phyloP scores from a whole-genome alignment of 1,140 invertebrate genomes.

The Triops longicaudatus region DNA sequence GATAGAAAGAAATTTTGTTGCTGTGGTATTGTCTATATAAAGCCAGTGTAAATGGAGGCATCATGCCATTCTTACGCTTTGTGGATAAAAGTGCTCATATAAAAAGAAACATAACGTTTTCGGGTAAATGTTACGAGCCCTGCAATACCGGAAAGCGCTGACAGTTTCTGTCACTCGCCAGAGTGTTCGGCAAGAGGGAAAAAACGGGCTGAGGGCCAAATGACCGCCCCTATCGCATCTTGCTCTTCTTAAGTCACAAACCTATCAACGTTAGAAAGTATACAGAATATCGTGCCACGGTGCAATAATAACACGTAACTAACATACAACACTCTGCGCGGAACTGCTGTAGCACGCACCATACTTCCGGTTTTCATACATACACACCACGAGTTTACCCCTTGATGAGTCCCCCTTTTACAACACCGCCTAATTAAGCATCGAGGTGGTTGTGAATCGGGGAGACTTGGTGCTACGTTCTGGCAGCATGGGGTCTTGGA shows the following conservation, averaged over 20 bases:
- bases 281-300: not conserved
- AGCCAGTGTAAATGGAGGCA: too few species aligned
- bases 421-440: constrained; percentile 7
- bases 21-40: too few species aligned
- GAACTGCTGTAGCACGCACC: not conserved
- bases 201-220: constrained; percentile 5
- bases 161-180: constrained; percentile 2
- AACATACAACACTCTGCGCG: not conserved
- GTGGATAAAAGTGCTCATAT: too few species aligned
- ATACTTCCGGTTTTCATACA: not conserved
- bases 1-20: too few species aligned
- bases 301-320: not conserved
- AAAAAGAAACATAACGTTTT: not conserved
- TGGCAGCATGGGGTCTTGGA: not conserved
- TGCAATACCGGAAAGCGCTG: not conserved
- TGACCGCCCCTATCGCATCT: not conserved
- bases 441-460: not conserved
- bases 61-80: too few species aligned
- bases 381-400: not conserved
- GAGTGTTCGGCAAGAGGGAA: constrained; percentile 1
- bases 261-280: not conserved
- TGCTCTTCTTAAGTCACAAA: not conserved
- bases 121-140: not conserved
- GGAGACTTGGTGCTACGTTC: not conserved
- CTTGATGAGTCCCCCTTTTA: constrained; percentile 2